Percentiles rank a stretch among this genome's conserved stretches.
Conservation (phyloP, 2,888 invertebrate genomes). For the Panzeria rudis region DNA sequence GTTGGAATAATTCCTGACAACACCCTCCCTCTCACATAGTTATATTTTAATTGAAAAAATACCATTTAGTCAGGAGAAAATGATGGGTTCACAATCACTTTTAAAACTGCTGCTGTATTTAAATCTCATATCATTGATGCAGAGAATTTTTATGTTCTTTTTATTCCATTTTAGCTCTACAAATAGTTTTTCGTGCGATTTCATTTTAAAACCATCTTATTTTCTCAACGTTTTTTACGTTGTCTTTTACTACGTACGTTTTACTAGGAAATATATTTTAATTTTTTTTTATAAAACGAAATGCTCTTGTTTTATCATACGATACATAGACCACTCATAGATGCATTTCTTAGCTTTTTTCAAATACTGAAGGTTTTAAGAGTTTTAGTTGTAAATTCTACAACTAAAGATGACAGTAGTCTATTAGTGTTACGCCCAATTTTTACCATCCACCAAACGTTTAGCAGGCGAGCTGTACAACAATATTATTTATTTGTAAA, state of each 20-base stretch:
- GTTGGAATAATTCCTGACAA: no score
- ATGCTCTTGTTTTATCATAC: background rate
- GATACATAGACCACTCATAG: conserved; percentile 4
- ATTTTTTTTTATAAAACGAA: no score
- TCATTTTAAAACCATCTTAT: background rate
- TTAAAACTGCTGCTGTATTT: background rate
- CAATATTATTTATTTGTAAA: conserved; percentile 31
- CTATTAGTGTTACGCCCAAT: background rate
- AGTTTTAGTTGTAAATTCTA: conserved; percentile 26
- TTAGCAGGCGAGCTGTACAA: background rate
- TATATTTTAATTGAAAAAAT: no score
- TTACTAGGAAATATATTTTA: background rate
- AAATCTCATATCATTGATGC: background rate
- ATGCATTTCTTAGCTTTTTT: conserved; percentile 13
- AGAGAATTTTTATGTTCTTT: background rate
- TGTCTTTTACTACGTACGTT: background rate
- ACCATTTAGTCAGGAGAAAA: no score
- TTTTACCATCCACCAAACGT: background rate
- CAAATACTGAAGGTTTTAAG: conserved; percentile 26
- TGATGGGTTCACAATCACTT: background rate
- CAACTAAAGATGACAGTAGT: conserved; percentile 10
- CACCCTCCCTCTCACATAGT: no score
- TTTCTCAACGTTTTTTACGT: background rate
- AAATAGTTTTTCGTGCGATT: background rate
- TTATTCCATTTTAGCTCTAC: background rate